Evolutionary conservation across 1,140 invertebrate genomes (phyloP).

Genomic region (Cepaea nemoralis): DNA sequence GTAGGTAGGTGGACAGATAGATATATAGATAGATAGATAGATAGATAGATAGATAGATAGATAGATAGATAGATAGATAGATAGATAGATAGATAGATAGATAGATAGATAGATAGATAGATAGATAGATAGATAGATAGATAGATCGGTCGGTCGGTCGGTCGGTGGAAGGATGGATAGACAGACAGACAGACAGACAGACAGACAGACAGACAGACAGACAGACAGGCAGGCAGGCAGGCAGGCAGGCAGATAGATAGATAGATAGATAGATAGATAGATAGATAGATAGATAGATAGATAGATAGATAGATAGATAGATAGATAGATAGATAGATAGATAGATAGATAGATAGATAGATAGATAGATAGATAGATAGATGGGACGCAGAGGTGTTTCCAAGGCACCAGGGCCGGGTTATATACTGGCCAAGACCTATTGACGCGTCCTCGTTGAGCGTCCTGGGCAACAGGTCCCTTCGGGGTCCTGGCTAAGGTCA

Average conservation of each 20-base stretch:
- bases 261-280: conserved; percentile 30
- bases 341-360: conserved; percentile 12
- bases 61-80: conserved; percentile 23
- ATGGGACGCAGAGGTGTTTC: no score
- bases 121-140: neutral
- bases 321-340: conserved; percentile 27
- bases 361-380: conserved; percentile 28
- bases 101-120: conserved; percentile 1
- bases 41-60: neutral
- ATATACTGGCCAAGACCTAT: no score
- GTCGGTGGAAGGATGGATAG: neutral
- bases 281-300: conserved; percentile 10
- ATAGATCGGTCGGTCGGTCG: neutral
- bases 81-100: conserved; percentile 23
- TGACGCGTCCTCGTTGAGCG: no score
- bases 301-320: conserved; percentile 20
- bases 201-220: conserved; percentile 8
- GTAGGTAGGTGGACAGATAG: neutral
- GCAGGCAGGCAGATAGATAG: conserved; percentile 19
- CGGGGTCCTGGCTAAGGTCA: no score
- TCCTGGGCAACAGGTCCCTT: no score
- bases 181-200: conserved; percentile 7
- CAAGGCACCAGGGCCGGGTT: no score
- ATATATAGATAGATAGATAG: conserved; percentile 6
- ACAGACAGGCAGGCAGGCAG: conserved; percentile 11